Conservation (phyloP, 2,888 invertebrate species). For the Philereme transversata region DNA sequence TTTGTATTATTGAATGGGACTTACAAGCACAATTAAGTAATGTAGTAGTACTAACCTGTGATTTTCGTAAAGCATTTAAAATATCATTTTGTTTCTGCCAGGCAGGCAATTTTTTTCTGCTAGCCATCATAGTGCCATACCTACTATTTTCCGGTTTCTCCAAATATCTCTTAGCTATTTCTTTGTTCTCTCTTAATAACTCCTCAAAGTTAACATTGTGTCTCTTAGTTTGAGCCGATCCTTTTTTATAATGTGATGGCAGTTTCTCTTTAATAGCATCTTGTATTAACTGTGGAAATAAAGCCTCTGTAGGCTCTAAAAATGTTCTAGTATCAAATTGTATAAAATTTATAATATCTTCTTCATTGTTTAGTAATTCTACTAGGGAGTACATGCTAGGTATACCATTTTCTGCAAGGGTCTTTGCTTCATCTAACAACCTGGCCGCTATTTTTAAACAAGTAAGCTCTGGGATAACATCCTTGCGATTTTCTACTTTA, state of each 20-base stretch:
- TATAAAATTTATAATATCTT: constrained; percentile 85
- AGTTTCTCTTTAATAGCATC: constrained; percentile 55
- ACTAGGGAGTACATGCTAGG: constrained; percentile 89
- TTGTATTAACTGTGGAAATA: constrained; percentile 85
- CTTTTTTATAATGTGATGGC: constrained; percentile 87
- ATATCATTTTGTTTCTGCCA: constrained; percentile 89
- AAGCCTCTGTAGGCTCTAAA: constrained; percentile 79
- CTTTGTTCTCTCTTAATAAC: constrained; percentile 84
- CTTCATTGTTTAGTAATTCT: constrained; percentile 88
- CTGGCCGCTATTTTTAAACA: constrained; percentile 87
- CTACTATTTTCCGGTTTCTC: constrained; percentile 84
- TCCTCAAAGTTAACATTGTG: constrained; percentile 78
- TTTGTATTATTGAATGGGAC: too few species aligned
- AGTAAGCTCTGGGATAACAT: constrained; percentile 85
- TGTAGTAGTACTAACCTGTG: constrained; percentile 70
- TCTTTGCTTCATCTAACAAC: constrained; percentile 87
- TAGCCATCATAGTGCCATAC: constrained; percentile 87
- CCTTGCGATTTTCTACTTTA: constrained; percentile 83
- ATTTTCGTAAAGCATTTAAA: constrained; percentile 85
- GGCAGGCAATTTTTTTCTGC: constrained; percentile 87
- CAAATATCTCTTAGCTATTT: constrained; percentile 85
- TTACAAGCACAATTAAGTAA: too few species aligned
- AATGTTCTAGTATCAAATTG: constrained; percentile 81
- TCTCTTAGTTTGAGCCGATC: constrained; percentile 81
- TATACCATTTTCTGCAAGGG: constrained; percentile 86